Conservation (phyloP, 2,888 invertebrate species). For the Limenitis camilla region DNA sequence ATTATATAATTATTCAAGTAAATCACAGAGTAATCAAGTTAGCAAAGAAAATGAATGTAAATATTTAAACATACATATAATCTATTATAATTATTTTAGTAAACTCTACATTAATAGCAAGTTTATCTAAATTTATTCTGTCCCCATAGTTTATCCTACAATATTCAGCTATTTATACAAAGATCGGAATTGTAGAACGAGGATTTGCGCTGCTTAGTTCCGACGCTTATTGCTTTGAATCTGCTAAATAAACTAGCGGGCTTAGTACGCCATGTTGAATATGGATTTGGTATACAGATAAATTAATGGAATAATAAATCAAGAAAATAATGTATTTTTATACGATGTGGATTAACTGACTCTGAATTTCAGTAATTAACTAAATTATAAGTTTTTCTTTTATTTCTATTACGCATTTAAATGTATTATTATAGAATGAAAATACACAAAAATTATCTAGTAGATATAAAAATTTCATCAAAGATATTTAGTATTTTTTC, state of each 20-base stretch:
- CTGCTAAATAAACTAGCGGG: slow-evolving; percentile 14
- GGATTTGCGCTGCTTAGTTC: slow-evolving; percentile 17
- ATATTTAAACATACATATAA: neutral
- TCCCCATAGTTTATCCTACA: slow-evolving; percentile 5
- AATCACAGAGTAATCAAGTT: too few relatives aligned
- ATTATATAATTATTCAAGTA: too few relatives aligned
- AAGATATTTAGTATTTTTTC: too few relatives aligned
- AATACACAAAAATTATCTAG: too few relatives aligned
- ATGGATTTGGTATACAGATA: neutral
- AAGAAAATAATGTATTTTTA: neutral
- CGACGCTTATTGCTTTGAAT: slow-evolving; percentile 19
- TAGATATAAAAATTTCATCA: too few relatives aligned
- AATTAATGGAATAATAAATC: neutral
- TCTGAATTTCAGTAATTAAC: too few relatives aligned
- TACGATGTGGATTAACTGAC: too few relatives aligned
- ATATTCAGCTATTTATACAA: slow-evolving; percentile 10
- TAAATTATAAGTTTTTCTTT: too few relatives aligned
- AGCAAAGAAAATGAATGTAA: neutral
- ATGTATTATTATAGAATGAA: neutral
- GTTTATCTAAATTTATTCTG: slow-evolving; percentile 1
- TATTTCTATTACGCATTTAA: too few relatives aligned
- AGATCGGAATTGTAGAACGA: slow-evolving; percentile 9
- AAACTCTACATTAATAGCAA: neutral
- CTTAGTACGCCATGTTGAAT: slow-evolving; percentile 3
- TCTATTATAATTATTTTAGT: neutral